These are phyloP conservation scores for Cosmopolites sordidus DNA, from an alignment of 2,888 invertebrate species.

Conservation along the genomic window DNA sequence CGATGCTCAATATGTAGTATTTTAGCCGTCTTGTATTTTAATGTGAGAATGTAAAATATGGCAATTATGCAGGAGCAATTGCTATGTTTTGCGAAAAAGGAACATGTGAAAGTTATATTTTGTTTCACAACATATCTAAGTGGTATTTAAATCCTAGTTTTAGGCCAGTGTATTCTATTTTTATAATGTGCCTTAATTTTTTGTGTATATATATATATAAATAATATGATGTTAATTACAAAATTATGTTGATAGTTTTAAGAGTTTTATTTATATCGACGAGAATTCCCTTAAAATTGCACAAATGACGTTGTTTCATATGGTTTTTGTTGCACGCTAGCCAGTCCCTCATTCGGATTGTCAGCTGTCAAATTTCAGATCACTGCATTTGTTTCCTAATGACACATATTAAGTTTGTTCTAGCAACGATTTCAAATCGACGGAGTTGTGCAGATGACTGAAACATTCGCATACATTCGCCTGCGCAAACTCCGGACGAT, in stretches of 20 bases:
- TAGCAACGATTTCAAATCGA: too few relatives aligned
- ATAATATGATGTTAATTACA: slow-evolving; percentile 31
- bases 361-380: too few relatives aligned
- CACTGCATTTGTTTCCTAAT: too few relatives aligned
- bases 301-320: too few relatives aligned
- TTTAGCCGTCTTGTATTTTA: not conserved
- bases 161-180: slow-evolving; percentile 37
- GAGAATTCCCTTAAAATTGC: too few relatives aligned
- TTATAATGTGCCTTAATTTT: slow-evolving; percentile 38
- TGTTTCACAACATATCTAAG: slow-evolving; percentile 10
- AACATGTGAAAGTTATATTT: too few relatives aligned
- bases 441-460: too few relatives aligned
- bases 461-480: too few relatives aligned
- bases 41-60: not conserved
- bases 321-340: too few relatives aligned
- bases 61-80: not conserved
- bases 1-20: slow-evolving; percentile 18
- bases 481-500: too few relatives aligned
- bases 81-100: not conserved
- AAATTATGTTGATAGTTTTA: slow-evolving; percentile 24
- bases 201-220: slow-evolving; percentile 29
- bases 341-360: too few relatives aligned
- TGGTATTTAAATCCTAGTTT: slow-evolving; percentile 25
- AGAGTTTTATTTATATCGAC: not conserved
- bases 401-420: too few relatives aligned